These are phyloP conservation scores for Megathymus violae DNA, from an alignment of 1,140 invertebrate genomes.

Conservation along the genomic window DNA sequence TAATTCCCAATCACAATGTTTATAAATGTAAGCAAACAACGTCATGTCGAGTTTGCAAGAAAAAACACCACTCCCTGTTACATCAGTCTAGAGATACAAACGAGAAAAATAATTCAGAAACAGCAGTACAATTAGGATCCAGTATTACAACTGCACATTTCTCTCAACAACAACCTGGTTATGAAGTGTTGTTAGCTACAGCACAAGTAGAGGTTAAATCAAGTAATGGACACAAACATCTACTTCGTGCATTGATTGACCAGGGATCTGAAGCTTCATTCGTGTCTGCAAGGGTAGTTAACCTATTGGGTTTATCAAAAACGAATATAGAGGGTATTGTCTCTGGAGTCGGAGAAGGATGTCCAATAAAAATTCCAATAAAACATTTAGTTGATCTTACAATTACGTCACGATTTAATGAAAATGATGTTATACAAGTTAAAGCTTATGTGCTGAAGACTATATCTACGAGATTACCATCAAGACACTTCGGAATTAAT, in stretches of 20 bases:
- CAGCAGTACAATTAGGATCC: constrained; percentile 25
- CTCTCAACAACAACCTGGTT: constrained; percentile 35
- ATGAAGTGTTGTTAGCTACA: constrained; percentile 42
- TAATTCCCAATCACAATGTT: constrained; percentile 39
- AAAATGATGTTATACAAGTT: constrained; percentile 25
- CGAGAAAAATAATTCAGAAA: constrained; percentile 2
- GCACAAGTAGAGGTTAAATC: constrained; percentile 39
- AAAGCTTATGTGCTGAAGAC: constrained; percentile 41
- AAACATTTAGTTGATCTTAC: constrained; percentile 38
- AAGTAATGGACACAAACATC: constrained; percentile 28
- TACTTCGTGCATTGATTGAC: constrained; percentile 41
- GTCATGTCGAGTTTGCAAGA: constrained; percentile 43
- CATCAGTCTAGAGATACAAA: constrained; percentile 26
- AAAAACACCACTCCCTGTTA: constrained; percentile 42
- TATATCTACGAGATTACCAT: constrained; percentile 39
- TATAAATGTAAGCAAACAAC: constrained; percentile 39
- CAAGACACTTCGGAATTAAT: constrained; percentile 36
- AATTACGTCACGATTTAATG: constrained; percentile 35
- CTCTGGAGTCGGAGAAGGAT: constrained; percentile 42
- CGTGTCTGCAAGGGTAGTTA: constrained; percentile 39
- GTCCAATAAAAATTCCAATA: constrained; percentile 24
- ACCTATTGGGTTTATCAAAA: constrained; percentile 38
- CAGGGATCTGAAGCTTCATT: constrained; percentile 41
- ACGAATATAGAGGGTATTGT: constrained; percentile 41
- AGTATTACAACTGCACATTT: constrained; percentile 35